A percentile compares a stretch with the other conserved stretches of the same genome.
Evolutionary conservation across 2,797 vertebrate genomes (phyloP).

Genomic region (Neosalanx taihuensis): DNA sequence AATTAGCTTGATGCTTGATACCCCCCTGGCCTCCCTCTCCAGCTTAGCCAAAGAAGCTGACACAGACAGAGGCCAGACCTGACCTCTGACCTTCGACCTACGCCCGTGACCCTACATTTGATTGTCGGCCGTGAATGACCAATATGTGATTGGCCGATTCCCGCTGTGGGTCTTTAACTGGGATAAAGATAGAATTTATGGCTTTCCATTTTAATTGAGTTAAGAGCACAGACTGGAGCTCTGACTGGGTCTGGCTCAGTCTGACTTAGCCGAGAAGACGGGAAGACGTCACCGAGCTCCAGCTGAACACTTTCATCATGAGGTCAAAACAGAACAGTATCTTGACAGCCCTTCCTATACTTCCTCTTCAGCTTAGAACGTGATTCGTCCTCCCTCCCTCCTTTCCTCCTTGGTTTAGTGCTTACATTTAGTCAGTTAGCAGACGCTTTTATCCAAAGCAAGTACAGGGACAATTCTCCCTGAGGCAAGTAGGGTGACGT

Average conservation of each 20-base stretch:
- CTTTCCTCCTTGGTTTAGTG: background rate
- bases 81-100: conserved; percentile 74
- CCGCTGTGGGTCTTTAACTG: conserved; percentile 66
- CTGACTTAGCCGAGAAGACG: conserved; percentile 38
- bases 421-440: no score
- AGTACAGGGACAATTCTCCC: no score
- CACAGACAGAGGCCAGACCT: conserved; percentile 77
- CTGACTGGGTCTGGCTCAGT: background rate
- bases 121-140: conserved; percentile 77
- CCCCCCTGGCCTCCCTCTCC: conserved; percentile 21
- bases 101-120: conserved; percentile 78
- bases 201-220: conserved; percentile 80
- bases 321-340: conserved; percentile 28
- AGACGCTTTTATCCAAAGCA: no score
- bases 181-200: conserved; percentile 80
- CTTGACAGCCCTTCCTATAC: background rate
- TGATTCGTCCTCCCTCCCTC: background rate
- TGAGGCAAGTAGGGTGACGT: no score
- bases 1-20: conserved; percentile 56
- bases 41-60: conserved; percentile 73
- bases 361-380: background rate
- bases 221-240: conserved; percentile 66
- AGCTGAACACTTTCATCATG: conserved; percentile 57
- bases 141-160: conserved; percentile 79
- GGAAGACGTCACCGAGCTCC: conserved; percentile 64